phyloP scores from a whole-genome alignment of 2,113 vertebrate species.

The Pelecanoides urinatrix region DNA sequence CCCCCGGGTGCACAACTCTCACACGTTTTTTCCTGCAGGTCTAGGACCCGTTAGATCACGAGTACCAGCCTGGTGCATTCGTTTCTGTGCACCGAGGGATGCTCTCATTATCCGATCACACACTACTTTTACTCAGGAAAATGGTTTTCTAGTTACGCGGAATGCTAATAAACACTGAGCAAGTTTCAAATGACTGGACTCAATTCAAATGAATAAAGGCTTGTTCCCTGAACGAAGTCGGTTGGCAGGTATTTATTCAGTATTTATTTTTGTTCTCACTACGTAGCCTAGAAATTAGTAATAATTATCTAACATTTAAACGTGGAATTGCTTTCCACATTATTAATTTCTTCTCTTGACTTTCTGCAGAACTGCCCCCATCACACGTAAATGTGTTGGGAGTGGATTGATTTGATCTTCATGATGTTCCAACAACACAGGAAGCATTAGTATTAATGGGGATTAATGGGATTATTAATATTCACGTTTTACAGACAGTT shows the following conservation, averaged over 20 bases:
- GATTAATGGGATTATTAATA: constrained; percentile 36
- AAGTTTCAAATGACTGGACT: fast-evolving
- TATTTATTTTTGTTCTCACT: background rate
- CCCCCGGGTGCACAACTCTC: background rate
- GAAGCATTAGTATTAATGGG: background rate
- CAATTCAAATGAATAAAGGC: background rate
- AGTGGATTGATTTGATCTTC: background rate
- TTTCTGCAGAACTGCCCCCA: background rate
- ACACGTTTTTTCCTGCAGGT: too few species aligned
- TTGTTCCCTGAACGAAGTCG: background rate
- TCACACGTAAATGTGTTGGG: fast-evolving
- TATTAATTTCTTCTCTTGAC: background rate
- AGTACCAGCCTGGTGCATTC: background rate
- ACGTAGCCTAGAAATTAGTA: background rate
- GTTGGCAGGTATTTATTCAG: background rate
- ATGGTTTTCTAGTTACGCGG: fast-evolving
- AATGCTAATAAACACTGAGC: fast-evolving
- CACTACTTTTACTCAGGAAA: background rate
- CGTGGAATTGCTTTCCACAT: background rate
- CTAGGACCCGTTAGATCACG: background rate
- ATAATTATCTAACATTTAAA: background rate
- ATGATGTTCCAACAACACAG: fast-evolving
- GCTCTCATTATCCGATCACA: background rate
- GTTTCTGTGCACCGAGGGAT: background rate
- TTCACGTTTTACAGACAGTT: background rate